Base-by-base conservation (phyloP, 2,797 vertebrate genomes). In the Agapornis canus region DNA sequence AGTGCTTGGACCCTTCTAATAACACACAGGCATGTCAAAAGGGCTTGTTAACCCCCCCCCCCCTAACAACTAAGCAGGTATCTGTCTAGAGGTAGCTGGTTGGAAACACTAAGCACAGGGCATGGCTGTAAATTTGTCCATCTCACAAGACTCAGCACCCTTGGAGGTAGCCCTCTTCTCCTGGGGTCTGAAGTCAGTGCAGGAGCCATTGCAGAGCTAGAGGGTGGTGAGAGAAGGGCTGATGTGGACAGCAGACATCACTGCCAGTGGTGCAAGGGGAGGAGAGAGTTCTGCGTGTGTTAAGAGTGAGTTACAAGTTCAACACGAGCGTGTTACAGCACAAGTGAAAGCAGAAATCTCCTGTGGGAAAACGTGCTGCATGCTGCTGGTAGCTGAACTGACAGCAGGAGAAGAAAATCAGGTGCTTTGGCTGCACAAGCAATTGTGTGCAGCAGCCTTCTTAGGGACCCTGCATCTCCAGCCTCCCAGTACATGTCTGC, bases 231-330 rank as follows among this genome's bases (percentile, higher is more conserved):
- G 77, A 26, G 51, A 16, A 61, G 39, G 26, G n/a, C 8, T 59
- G 73, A 3, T 42, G 76, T 0, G 3, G n/a, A 26, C 0, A 15
- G 7, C 16, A 21, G 65, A 32, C 45, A 45, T 21, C 0, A 0
- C 45, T 69, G 59, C 31, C 54, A 63, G 59, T 3, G 4, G 22
- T 29, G 40, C 40, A 15, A 51, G 1, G 3, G 45, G 39, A 40
- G 39, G 54, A 76, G 57, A 43, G 37, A 9, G 42, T 1, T 2
- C 21, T 31, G 51, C 1, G 1, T 31, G n/a, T 11, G 10, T 69
- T 35, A 19, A 31, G 29, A 40, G 13, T 40, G 82, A 90, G 56
- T 82, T 92, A 82, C 56, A 31, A 25, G 52, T 86, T 83, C 39
- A 32, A 42, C 0, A 0, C 6, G 35, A 40, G 69, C 25, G 1